phyloP scores from a whole-genome alignment of 2,797 vertebrate species.

The Potorous gilbertii region DNA sequence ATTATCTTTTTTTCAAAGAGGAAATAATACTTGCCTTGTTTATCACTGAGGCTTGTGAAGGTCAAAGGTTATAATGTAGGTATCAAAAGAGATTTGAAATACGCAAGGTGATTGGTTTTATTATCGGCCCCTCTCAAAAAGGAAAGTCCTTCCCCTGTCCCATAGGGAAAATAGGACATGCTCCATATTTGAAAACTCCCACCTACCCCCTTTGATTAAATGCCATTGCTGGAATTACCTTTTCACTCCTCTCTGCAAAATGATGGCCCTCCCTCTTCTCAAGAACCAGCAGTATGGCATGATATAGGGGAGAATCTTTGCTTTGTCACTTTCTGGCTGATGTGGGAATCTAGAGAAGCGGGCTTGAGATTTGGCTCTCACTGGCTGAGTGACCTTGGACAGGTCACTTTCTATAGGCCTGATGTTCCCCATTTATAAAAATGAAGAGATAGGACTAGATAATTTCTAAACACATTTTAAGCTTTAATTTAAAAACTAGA shows the following conservation, averaged over 20 bases:
- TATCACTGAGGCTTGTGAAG: not conserved
- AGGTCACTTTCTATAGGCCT: not conserved
- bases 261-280: not conserved
- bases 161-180: not conserved
- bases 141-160: not conserved
- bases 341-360: not conserved
- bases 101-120: not conserved
- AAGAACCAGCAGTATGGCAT: not conserved
- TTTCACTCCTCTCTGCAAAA: not conserved
- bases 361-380: not conserved
- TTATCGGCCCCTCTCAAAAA: not conserved
- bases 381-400: not conserved
- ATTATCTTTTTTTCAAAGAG: not conserved
- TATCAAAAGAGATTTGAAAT: not conserved
- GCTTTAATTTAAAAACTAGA: not conserved
- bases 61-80: not conserved
- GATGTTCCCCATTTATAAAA: not conserved
- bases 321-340: not conserved
- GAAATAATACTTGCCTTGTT: not conserved
- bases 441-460: not conserved
- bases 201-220: not conserved
- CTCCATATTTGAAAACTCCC: not conserved
- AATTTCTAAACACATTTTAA: not conserved
- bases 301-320: not conserved
- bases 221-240: not conserved